Evolutionary conservation across 2,797 vertebrate species (phyloP), one percentile per base, ranked within the genome.

Genomic region (Argyrosomus regius): DNA sequence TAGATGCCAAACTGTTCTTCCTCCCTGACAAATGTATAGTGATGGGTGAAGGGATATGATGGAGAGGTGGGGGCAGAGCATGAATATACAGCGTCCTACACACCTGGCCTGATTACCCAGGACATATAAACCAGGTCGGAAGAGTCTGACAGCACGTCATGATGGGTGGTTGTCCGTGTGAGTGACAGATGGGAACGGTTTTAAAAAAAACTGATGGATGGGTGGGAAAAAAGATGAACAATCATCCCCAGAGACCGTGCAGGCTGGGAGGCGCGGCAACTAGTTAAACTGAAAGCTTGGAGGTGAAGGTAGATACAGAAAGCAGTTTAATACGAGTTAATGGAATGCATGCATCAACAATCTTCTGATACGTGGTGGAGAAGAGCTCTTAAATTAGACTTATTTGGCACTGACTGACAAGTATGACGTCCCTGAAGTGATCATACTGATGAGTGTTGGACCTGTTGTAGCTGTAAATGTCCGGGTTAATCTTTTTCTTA

Each of bases 101-200:
- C 78, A 81, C 71, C 73, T 73, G 63, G 70, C 43, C 62, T 74
- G 82, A 84, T 89, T 89, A 84, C 70, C 76, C 54, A 13, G 60
- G 67, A 74, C 84, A 78, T 81, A 87, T 66, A 75, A 80, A 63
- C 59, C 81, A 64, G 86, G 80, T 64, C 22, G 48, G 43, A 65
- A 39, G 77, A 72, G 60, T 62, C 0, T 80, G 85, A 86, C 86
- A 78, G 86, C 22, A 6, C 11, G 20, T 58, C 50, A 2, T 73
- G 85, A 82, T 78, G 82, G 78, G 65, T 72, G 78, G 77, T 24
- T 80, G 76, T 88, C 62, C 31, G 60, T 58, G 73, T 84, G 85
- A 89, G 39, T 89, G 90, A 89, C 87, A 77, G 72, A 64, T 69
- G 78, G 52, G 72, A 69, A 72, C 56, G 72, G 65, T 41, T 57